phyloP scores from a whole-genome alignment of 2,113 vertebrate species.

The Campylorhamphus procurvoides region DNA sequence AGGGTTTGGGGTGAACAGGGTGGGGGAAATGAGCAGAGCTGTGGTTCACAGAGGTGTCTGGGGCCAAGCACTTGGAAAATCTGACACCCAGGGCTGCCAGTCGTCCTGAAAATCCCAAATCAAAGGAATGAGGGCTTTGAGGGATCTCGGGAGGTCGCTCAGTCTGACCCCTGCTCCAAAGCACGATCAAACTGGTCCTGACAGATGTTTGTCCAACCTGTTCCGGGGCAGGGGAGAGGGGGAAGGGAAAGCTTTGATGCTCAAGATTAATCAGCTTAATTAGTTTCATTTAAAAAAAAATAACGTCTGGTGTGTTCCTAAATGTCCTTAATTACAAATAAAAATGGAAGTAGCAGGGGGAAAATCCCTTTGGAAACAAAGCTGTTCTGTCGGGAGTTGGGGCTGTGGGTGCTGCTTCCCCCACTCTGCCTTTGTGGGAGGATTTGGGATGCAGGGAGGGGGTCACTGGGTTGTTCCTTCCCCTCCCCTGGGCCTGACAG shows the following conservation, averaged over 20 bases:
- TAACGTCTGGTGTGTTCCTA: neutral
- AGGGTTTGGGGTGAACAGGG: neutral
- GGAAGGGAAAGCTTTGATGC: neutral
- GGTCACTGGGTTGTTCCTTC: neutral
- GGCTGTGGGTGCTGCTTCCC: neutral
- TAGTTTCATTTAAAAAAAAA: neutral
- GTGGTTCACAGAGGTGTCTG: neutral
- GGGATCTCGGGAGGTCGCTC: neutral
- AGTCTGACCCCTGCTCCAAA: constrained; percentile 6
- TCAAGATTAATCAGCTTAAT: neutral
- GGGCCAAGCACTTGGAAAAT: neutral
- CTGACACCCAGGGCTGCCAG: neutral
- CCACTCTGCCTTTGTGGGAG: neutral
- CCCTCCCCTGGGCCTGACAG: neutral
- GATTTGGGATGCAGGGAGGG: neutral
- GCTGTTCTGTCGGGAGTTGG: neutral
- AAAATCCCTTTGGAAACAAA: neutral
- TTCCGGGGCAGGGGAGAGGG: too few species aligned
- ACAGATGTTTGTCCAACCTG: constrained; percentile 28
- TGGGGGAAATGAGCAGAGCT: neutral
- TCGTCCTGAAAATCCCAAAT: neutral
- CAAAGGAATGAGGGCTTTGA: neutral
- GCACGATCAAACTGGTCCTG: neutral
- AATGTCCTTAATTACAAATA: neutral
- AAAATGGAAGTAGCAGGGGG: neutral